Evolutionary conservation across 2,797 vertebrate genomes (phyloP), one percentile per base, ranked within the genome.

Genomic region (Odontamblyopus rebecca): DNA sequence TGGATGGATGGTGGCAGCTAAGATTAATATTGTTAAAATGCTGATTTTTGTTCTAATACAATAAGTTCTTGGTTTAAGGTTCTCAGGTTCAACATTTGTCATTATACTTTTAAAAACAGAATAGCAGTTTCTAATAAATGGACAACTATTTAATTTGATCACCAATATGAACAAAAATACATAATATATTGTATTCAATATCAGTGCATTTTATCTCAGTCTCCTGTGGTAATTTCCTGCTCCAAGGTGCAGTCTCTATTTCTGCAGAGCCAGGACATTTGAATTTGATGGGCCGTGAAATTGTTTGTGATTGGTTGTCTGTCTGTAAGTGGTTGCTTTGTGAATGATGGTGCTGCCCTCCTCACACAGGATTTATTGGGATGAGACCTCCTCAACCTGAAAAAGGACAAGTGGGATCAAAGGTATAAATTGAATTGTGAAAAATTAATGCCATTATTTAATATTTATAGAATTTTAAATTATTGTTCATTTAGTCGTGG

Each of bases 251-350:
- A 13, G 19, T 61, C 60, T 35, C 60, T 61, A 35, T 30, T 61
- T 35, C 18, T 38, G 32, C 18, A 63, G 61, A 13, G 61, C 60
- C 60, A 61, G 30, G 29, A 19, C 61, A 63, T 63, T 63, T 65
- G 38, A 48, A 27, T 65, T 65, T 65, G 38, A 48, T 65, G 62
- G n/a, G n/a, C n/a, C 41, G n/a, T 65, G 62, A 65, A 65, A 65
- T 65, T 26, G 62, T 65, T 65, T 65, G n/a, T 65, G 62, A 63
- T 63, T 41, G 61, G 61, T 63, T 63, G 35, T n/a, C 19, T 63
- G 61, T 63, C 35, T 63, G 32, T 63, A 41, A 63, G 61, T 63
- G 61, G 32, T 63, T 62, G 35, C 35, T n/a, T 38, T n/a, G 32
- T n/a, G 61, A 63, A 3, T 23, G 61, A 63, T 38, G 35, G 32